Evolutionary conservation across 2,888 invertebrate species (phyloP).

Genomic region (Portevinia maculata): DNA sequence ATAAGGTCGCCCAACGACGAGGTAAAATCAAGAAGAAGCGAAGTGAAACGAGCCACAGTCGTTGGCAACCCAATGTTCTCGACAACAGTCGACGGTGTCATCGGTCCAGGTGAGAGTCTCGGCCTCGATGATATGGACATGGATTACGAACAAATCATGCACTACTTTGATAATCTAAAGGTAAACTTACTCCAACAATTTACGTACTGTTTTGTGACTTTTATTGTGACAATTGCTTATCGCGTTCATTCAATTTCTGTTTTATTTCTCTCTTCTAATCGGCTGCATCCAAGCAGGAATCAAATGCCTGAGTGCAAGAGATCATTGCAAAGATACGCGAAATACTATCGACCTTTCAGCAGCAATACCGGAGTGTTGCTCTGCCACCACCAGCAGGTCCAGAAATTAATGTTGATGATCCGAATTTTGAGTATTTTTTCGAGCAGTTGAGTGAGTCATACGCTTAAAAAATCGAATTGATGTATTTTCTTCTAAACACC

Average conservation of each 20-base stretch:
- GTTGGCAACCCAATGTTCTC: slow-evolving; percentile 96
- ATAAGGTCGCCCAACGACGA: slow-evolving; percentile 76
- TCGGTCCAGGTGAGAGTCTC: slow-evolving; percentile 85
- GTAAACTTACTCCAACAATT: slow-evolving; percentile 83
- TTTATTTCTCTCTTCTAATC: slow-evolving; percentile 67
- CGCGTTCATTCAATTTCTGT: slow-evolving; percentile 58
- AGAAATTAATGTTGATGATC: slow-evolving; percentile 78
- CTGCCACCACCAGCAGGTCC: slow-evolving; percentile 80
- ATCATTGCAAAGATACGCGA: slow-evolving; percentile 92
- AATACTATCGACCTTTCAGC: slow-evolving; percentile 88
- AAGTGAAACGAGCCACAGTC: slow-evolving; percentile 92
- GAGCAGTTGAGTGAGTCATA: slow-evolving; percentile 72
- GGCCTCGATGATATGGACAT: slow-evolving; percentile 93
- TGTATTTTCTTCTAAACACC: slow-evolving; percentile 60
- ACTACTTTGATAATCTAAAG: slow-evolving; percentile 98
- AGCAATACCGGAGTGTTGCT: slow-evolving; percentile 84
- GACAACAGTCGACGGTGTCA: slow-evolving; percentile 83
- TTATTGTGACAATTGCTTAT: slow-evolving; percentile 65
- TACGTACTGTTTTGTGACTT: slow-evolving; percentile 42
- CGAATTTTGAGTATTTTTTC: slow-evolving; percentile 73
- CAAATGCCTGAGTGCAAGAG: slow-evolving; percentile 95
- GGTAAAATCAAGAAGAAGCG: slow-evolving; percentile 72
- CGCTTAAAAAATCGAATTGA: slow-evolving; percentile 57
- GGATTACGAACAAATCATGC: slow-evolving; percentile 99
- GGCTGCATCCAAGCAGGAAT: slow-evolving; percentile 85